These are phyloP conservation scores for Volucella inflata DNA, from an alignment of 2,888 invertebrate genomes.

Conservation along the genomic window DNA sequence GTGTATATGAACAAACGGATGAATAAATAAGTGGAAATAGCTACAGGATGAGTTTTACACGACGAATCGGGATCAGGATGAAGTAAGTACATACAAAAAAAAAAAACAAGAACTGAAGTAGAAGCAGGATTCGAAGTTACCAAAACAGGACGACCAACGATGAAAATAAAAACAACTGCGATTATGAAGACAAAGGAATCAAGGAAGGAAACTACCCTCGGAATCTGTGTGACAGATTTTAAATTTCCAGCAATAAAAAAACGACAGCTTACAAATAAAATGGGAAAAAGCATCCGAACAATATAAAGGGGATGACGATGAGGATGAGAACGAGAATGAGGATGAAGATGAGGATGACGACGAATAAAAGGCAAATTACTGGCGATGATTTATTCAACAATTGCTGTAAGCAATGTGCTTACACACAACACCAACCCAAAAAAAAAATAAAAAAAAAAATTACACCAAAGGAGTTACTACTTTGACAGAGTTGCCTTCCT, in stretches of 20 bases:
- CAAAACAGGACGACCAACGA: background rate
- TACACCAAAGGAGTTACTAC: slow-evolving; percentile 45
- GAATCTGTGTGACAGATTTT: slow-evolving; percentile 71
- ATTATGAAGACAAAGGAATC: slow-evolving; percentile 33
- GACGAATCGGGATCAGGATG: slow-evolving; percentile 23
- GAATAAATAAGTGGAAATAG: slow-evolving; percentile 67
- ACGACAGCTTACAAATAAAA: no score
- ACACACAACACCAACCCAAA: slow-evolving; percentile 11
- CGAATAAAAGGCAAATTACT: slow-evolving; percentile 74
- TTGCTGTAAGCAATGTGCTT: slow-evolving; percentile 72
- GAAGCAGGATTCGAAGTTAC: background rate
- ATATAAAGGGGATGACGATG: slow-evolving; percentile 9
- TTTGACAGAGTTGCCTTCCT: slow-evolving; percentile 47
- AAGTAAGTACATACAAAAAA: background rate
- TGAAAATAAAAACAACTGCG: slow-evolving; percentile 2
- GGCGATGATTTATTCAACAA: slow-evolving; percentile 75
- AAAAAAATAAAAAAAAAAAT: no score
- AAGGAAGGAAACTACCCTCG: slow-evolving; percentile 46
- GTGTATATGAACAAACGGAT: slow-evolving; percentile 56
- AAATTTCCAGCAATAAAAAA: slow-evolving; percentile 73
- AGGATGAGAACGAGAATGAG: slow-evolving; percentile 6
- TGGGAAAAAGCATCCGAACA: no score
- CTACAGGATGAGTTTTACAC: slow-evolving; percentile 49
- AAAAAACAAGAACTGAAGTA: no score
- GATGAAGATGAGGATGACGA: slow-evolving; percentile 60